Evolutionary conservation across 2,113 vertebrate genomes (phyloP).

Genomic region (Empidonax traillii): DNA sequence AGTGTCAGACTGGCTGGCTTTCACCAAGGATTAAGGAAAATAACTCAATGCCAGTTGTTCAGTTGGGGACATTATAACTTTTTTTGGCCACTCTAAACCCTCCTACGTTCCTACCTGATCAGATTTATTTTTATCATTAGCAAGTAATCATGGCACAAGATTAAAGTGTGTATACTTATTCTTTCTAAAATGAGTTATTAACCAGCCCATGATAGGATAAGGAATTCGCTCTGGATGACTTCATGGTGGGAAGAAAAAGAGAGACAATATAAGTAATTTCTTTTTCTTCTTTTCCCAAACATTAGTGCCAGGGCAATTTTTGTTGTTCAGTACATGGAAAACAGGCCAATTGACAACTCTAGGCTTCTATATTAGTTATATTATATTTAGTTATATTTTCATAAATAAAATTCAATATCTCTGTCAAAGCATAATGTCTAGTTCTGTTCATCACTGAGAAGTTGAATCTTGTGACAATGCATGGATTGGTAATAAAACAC

Average conservation of each 20-base stretch:
- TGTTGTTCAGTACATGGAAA: background rate
- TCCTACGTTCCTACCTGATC: background rate
- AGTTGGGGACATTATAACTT: background rate
- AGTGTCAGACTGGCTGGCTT: background rate
- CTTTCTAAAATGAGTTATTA: background rate
- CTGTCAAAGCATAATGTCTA: background rate
- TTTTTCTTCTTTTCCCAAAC: background rate
- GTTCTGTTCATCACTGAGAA: background rate
- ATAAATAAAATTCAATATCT: background rate
- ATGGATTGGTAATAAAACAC: background rate
- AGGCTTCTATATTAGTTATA: background rate
- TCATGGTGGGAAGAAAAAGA: background rate
- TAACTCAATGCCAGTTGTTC: background rate
- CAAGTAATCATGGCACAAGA: background rate
- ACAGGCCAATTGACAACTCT: background rate
- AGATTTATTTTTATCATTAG: background rate
- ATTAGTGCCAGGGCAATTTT: background rate
- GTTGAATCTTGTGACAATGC: background rate
- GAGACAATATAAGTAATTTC: background rate
- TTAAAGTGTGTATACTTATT: background rate
- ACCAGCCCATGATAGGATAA: background rate
- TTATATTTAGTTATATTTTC: background rate
- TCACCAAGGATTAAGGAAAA: background rate
- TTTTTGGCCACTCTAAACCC: background rate
- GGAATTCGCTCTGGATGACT: background rate